Evolutionary conservation across 2,888 invertebrate genomes (phyloP), one percentile per base, ranked within the genome.

Genomic region (Gastrophysa polygoni): DNA sequence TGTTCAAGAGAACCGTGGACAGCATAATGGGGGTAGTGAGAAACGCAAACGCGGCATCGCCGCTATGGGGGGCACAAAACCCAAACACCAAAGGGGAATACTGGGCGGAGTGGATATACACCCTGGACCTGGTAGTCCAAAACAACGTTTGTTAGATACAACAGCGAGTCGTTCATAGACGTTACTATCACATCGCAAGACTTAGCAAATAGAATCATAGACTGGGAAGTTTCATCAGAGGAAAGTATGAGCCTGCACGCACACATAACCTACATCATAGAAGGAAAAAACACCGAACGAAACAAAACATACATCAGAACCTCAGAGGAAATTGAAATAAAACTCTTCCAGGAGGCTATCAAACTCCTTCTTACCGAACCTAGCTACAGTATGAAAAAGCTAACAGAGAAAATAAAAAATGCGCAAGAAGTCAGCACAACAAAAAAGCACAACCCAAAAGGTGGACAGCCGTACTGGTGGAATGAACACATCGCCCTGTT

Each of bases 71-170:
- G 1, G 44, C 49, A 4, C 1, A 6, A 18, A 17, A 5, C 10
- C 5, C 24, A 7, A 48, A 48, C 44, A 46, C n/a, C 11, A 16
- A 32, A 17, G 32, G 48, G 4, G 48, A 57, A 47, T 18, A 32
- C 17, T 57, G 47, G 48, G 48, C 24, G 29, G 57, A 57, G 11
- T 49, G 49, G 57, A 48, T 47, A 17, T n/a, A n/a, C 18, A 20
- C 32, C 5, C 24, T 47, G 14, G 32, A 48, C 21, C 17, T 57
- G 2, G 32, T 48, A 2, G 32, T 20, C 14, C 11, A 20, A 32
- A 57, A 57, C 18, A 29, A 57, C 57, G 11, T 57, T 57, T 16
- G 10, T 17, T 5, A 57, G 57, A n/a, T 28, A 48, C 11, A 17
- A 29, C 17, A 57, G 32, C 14, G 38, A 57, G 34, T 48, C 49